Conservation (phyloP, 2,113 vertebrate species). For the Lophura nycthemera region DNA sequence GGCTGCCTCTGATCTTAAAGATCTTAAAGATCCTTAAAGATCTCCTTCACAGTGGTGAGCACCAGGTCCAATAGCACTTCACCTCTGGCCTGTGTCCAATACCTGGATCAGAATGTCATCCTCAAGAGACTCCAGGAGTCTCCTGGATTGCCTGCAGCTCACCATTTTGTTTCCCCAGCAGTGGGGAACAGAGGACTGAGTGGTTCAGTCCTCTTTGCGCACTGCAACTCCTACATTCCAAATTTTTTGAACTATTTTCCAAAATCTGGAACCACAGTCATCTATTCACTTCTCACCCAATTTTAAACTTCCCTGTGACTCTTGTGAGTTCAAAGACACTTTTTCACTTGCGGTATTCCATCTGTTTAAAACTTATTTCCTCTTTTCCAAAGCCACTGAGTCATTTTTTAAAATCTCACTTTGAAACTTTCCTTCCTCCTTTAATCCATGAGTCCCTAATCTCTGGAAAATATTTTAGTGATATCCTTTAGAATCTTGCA, state of each 20-base stretch:
- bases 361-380: neutral
- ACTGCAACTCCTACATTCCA: neutral
- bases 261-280: neutral
- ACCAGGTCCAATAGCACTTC: no score
- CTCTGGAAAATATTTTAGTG: neutral
- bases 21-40: no score
- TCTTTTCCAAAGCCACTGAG: neutral
- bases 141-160: no score
- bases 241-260: neutral
- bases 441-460: conserved; percentile 7
- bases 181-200: no score
- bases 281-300: neutral
- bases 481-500: neutral
- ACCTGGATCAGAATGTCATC: no score
- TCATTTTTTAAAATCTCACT: neutral
- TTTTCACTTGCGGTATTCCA: neutral
- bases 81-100: no score
- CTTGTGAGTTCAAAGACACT: neutral
- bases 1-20: no score
- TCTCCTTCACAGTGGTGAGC: no score
- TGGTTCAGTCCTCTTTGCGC: neutral
- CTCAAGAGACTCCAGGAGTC: no score
- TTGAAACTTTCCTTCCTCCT: neutral
- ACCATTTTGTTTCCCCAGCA: no score
- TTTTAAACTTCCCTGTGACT: neutral